These are phyloP conservation scores for Cygnus atratus DNA, from an alignment of 2,113 vertebrate genomes.

Conservation along the genomic window DNA sequence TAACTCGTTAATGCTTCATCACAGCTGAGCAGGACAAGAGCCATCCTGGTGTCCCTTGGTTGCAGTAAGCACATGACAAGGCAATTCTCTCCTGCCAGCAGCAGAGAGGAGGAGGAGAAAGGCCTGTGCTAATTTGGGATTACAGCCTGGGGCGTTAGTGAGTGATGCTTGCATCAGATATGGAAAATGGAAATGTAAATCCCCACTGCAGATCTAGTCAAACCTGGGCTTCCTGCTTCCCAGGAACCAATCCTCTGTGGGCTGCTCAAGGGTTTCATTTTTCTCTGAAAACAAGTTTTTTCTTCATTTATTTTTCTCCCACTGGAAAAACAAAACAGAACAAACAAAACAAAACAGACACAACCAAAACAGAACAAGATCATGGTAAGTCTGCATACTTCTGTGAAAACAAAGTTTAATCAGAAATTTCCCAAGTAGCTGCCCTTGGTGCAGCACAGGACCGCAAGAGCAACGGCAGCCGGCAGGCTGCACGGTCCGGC, in stretches of 20 bases:
- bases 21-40: background rate
- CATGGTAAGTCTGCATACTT: background rate
- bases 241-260: background rate
- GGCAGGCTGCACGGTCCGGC: background rate
- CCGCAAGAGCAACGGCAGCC: background rate
- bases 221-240: background rate
- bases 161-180: background rate
- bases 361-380: background rate
- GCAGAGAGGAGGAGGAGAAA: background rate
- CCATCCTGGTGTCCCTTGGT: rapidly evolving
- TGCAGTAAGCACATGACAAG: rapidly evolving
- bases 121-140: background rate
- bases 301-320: background rate
- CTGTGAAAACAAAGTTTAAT: background rate
- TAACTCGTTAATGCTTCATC: background rate
- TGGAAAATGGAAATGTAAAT: background rate
- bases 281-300: background rate
- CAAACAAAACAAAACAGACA: background rate
- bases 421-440: background rate
- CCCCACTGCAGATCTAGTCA: background rate
- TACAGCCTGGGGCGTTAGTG: too few relatives aligned
- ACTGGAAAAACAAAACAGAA: background rate
- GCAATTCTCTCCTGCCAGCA: background rate
- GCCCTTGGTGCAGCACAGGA: background rate
- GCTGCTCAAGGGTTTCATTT: background rate